phyloP scores from a whole-genome alignment of 2,888 invertebrate species.

The Didymodactylos carnosus region DNA sequence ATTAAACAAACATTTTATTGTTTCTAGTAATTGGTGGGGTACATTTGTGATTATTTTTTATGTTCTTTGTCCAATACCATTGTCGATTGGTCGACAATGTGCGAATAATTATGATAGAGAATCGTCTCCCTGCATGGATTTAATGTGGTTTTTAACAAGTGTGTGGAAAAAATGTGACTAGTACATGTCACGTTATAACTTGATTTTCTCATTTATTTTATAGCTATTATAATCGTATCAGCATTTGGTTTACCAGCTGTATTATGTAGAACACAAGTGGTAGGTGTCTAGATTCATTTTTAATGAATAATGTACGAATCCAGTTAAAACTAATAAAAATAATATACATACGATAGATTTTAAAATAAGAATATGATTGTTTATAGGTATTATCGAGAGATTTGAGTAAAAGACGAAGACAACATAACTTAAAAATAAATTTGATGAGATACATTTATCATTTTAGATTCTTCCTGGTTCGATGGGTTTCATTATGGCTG shows the following conservation, averaged over 20 bases:
- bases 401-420: too few species aligned
- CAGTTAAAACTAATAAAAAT: too few species aligned
- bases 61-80: background rate
- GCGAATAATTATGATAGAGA: background rate
- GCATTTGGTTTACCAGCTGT: background rate
- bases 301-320: too few species aligned
- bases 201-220: too few species aligned
- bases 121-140: background rate
- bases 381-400: too few species aligned
- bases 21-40: background rate
- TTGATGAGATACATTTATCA: background rate
- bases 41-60: background rate
- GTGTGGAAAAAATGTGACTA: too few species aligned
- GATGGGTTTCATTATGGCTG: background rate
- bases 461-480: background rate
- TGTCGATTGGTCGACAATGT: background rate
- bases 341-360: too few species aligned
- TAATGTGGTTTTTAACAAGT: background rate
- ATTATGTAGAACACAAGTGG: background rate
- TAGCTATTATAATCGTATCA: background rate
- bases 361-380: too few species aligned
- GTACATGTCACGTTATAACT: too few species aligned
- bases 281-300: background rate
- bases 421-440: too few species aligned
- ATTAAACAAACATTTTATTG: background rate